Evolutionary conservation across 2,888 invertebrate species (phyloP), one percentile per base, ranked within the genome.

Genomic region (Limnephilus marmoratus): DNA sequence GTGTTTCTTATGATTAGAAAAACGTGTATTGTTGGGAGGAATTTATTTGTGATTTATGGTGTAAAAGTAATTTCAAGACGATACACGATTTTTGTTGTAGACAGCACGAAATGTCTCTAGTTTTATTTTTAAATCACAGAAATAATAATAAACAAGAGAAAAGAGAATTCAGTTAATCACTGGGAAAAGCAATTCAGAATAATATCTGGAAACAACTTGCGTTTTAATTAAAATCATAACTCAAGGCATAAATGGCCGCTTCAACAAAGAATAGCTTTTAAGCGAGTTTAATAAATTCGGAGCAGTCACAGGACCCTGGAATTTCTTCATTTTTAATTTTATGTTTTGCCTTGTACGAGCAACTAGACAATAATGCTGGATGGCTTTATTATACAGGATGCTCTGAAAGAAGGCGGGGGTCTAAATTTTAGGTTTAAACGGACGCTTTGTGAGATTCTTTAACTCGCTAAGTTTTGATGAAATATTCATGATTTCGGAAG

Each of bases 201-300:
- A 88, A 88, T 88, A 88, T 88, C 88, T 68, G 88, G 68, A 88
- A 88, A 68, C 88, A 88, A 88, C 88, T 88, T 88, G 88, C 88
- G 90, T 53, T 90, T 90, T 90, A 90, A 90, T 90, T 90, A 90
- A 90, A 90, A 90, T 90, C 90, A 90, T 90, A 80, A 90, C 80
- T 90, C 90, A 90, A 86, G 85, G 80, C n/a, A 68, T 90, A 83
- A 90, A 90, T 90, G 80, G 37, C 90, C 90, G 18, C 41, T 85
- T 37, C 85, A 90, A 83, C 82, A 90, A 90, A 90, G 90, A 88
- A 88, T 88, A 88, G 88, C 88, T 31, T 88, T 68, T 88, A 88
- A 68, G 88, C 68, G 68, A 88, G 88, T 88, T 88, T 88, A 88
- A 88, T 88, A 88, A 88, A 88, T 88, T 68, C 68, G 29, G 34